These are phyloP conservation scores for Tolmerus cingulatus DNA, from an alignment of 2,888 invertebrate genomes.

Conservation along the genomic window DNA sequence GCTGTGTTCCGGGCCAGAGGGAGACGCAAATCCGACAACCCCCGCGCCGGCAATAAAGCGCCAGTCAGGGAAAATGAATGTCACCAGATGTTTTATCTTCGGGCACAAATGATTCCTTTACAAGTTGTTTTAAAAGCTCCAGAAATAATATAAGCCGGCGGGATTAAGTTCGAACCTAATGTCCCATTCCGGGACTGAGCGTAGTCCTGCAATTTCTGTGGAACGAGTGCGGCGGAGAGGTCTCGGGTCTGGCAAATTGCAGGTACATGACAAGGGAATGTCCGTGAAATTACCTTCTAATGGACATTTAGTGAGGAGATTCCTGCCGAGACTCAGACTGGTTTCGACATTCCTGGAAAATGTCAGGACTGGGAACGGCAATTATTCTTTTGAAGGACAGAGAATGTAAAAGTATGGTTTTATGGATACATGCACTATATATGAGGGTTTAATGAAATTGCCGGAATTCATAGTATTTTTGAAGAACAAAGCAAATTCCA, in stretches of 20 bases:
- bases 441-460: no score
- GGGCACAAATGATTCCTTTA: slow-evolving; percentile 1
- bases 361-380: not conserved
- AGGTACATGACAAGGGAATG: slow-evolving; percentile 3
- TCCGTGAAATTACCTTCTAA: not conserved
- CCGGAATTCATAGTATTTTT: no score
- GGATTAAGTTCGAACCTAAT: not conserved
- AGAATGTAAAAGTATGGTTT: not conserved
- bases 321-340: not conserved
- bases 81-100: slow-evolving; percentile 6
- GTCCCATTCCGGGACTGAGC: not conserved
- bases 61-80: not conserved
- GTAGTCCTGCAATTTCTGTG: not conserved
- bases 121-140: slow-evolving; percentile 6
- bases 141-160: not conserved
- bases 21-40: not conserved
- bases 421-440: not conserved
- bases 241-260: not conserved
- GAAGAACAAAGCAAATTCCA: no score
- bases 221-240: not conserved
- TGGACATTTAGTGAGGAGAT: not conserved
- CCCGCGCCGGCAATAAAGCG: not conserved
- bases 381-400: not conserved
- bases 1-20: not conserved
- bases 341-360: not conserved